A percentile compares a stretch with the other conserved stretches of the same genome.
These are phyloP conservation scores for Allacma fusca DNA, from an alignment of 2,888 invertebrate genomes.

Conservation along the genomic window DNA sequence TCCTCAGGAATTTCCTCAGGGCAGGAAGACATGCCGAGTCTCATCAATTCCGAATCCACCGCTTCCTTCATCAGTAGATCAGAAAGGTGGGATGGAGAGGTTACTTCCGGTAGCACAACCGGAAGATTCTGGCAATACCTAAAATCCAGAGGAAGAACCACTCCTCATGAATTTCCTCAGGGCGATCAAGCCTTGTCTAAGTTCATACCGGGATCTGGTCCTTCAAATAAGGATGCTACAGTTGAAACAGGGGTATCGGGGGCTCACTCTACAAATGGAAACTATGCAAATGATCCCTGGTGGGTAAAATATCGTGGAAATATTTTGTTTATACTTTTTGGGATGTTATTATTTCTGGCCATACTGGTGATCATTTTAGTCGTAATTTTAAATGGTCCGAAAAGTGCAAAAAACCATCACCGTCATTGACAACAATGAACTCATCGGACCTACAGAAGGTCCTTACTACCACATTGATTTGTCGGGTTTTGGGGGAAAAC, in stretches of 20 bases:
- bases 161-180: constrained; percentile 70
- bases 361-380: constrained; percentile 94
- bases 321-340: constrained; percentile 88
- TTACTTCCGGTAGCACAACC: constrained; percentile 58
- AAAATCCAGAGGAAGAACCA: constrained; percentile 63
- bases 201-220: constrained; percentile 72
- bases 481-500: constrained; percentile 71
- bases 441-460: constrained; percentile 84
- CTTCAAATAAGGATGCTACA: constrained; percentile 87
- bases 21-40: too few species aligned
- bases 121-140: constrained; percentile 57
- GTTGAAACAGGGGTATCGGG: constrained; percentile 79
- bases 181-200: constrained; percentile 76
- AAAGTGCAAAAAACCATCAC: constrained; percentile 81
- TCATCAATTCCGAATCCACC: constrained; percentile 30
- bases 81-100: constrained; percentile 40
- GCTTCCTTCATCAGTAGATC: constrained; percentile 4
- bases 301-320: constrained; percentile 94
- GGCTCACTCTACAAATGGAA: constrained; percentile 76
- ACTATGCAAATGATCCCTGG: constrained; percentile 95
- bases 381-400: constrained; percentile 88
- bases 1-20: too few species aligned
- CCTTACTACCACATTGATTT: constrained; percentile 87
- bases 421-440: too few species aligned
- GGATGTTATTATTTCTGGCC: constrained; percentile 89